Percentiles rank a stretch among this genome's conserved stretches.
Conservation (phyloP, 2,888 invertebrate species). For the Cremastinae sp. region DNA sequence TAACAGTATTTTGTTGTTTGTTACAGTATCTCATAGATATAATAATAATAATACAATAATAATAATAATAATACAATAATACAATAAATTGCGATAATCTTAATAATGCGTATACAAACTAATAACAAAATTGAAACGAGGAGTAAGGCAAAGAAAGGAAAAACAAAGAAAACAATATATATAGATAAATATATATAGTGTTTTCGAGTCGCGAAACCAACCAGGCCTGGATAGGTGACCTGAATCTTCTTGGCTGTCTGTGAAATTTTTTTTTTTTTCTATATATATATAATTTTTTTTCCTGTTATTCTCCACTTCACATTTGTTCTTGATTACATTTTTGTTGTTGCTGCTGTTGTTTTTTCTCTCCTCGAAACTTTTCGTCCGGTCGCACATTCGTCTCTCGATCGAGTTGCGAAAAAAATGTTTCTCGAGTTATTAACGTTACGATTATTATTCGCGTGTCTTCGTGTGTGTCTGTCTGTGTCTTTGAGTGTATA, state of each 20-base stretch:
- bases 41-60: constrained; percentile 30
- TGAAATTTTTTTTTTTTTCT: constrained; percentile 32
- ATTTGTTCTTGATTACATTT: too few species aligned
- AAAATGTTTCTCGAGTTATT: constrained; percentile 33
- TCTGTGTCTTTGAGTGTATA: too few species aligned
- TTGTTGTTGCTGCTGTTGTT: constrained; percentile 28
- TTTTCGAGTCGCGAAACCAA: constrained; percentile 41
- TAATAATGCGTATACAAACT: constrained; percentile 75
- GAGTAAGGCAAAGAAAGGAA: constrained; percentile 52
- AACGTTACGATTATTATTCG: constrained; percentile 74
- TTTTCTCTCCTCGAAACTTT: constrained; percentile 16
- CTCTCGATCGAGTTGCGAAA: constrained; percentile 64
- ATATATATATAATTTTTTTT: constrained; percentile 17
- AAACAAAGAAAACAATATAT: constrained; percentile 27
- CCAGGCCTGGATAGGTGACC: constrained; percentile 51
- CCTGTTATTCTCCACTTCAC: constrained; percentile 1
- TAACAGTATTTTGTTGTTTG: constrained; percentile 79
- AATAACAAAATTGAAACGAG: constrained; percentile 73
- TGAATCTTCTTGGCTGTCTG: constrained; percentile 30
- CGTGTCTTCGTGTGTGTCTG: too few species aligned
- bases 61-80: constrained; percentile 72
- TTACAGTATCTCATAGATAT: constrained; percentile 76
- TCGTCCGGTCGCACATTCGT: too few species aligned
- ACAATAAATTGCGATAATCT: constrained; percentile 78
- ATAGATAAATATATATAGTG: constrained; percentile 38